Base-by-base conservation (phyloP, 1,140 invertebrate species). In the Plodia interpunctella region DNA sequence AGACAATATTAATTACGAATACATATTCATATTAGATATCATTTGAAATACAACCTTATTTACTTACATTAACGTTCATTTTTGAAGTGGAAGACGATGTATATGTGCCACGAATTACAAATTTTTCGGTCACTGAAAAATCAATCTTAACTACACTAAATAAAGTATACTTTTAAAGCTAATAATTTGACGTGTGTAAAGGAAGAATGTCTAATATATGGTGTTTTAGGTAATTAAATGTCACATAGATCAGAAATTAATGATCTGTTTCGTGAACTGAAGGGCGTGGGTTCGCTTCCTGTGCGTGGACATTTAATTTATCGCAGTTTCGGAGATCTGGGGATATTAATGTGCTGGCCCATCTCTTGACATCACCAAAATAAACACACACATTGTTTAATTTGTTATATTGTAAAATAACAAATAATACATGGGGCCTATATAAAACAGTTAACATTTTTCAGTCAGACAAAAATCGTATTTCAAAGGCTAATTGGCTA, bases 151-250 rank as follows among this genome's bases (percentile, higher is more conserved):
- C 6, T 1, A 18, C 17, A 18, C 0, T 18, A 0, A 8, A 62
- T 72, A 78, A 51, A 66, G 74, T 62, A 44, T 4, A 66, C 13
- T 57, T 64, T 72, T 2, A 54, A 20, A 35, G 2, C 13, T 49
- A 58, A 17, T 8, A 11, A 59, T 62, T 74, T 73, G 75, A 73
- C 75, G 77, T 71, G 66, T 74, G 72, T 68, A 74, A 80, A 76
- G 85, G 83, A 88, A 87, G 85, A 85, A 87, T 78, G 74, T 72
- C 71, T 75, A 87, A 88, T 88, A 85, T 88, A 88, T 85, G 82
- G 85, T 87, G 85, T 84, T 87, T 85, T 88, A 87, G 83, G 85
- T 88, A 88, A 88, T 88, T 87, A 87, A 88, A 88, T 87, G 83
- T 87, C 85, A 83, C 83, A 87, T 88, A 85, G 67, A 88, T 88